A percentile compares a stretch with the other conserved stretches of the same genome.
phyloP scores from a whole-genome alignment of 2,797 vertebrate species.

The Chiloscyllium punctatum region DNA sequence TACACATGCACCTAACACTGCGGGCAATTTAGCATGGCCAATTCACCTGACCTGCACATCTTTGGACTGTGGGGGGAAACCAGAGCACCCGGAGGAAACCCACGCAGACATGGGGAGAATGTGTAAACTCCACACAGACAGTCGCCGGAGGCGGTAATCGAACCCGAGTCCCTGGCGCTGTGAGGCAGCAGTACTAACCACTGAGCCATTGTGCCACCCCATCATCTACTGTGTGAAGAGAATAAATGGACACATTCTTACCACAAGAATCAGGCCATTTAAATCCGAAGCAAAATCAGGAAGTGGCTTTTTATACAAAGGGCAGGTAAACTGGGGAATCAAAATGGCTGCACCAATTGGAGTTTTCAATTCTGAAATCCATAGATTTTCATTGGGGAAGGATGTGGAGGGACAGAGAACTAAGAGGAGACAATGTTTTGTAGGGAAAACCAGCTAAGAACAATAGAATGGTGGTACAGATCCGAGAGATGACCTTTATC shows the following conservation, averaged over 20 bases:
- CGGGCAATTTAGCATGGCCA: no score
- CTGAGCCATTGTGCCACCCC: no score
- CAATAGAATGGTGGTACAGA: not conserved
- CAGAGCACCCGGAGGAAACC: no score
- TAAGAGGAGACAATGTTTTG: not conserved
- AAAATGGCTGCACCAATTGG: not conserved
- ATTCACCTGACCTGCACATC: no score
- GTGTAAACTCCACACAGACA: no score
- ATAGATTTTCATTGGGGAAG: not conserved
- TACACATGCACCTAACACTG: no score
- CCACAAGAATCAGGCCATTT: not conserved
- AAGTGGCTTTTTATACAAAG: not conserved
- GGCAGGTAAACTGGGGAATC: not conserved
- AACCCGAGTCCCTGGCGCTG: no score
- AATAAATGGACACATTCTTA: not conserved
- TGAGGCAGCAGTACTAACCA: no score
- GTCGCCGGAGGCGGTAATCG: no score
- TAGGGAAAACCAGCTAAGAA: not conserved
- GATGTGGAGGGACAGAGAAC: not conserved
- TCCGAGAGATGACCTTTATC: not conserved
- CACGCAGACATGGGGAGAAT: no score
- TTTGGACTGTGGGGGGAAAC: not conserved
- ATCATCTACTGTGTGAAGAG: not conserved
- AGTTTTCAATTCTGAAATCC: not conserved
- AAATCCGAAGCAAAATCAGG: not conserved